A percentile compares a stretch with the other conserved stretches of the same genome.
These are phyloP conservation scores for Apamea crenata DNA, from an alignment of 2,888 invertebrate genomes.

Conservation along the genomic window DNA sequence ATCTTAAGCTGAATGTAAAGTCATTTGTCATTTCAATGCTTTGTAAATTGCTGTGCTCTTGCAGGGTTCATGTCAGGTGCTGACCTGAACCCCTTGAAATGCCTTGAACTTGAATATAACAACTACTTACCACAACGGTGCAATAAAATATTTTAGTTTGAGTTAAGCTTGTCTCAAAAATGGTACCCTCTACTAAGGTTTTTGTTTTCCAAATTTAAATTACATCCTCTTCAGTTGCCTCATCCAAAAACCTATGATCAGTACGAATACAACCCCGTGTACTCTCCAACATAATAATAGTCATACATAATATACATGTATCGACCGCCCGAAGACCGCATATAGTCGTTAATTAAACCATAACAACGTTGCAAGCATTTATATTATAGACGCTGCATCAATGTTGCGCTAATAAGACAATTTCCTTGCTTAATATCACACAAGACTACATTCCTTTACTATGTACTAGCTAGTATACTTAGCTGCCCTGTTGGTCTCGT, in stretches of 20 bases:
- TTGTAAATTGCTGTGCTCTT: too few relatives aligned
- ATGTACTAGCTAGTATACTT: background rate
- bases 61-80: too few relatives aligned
- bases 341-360: slow-evolving; percentile 64
- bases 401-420: slow-evolving; percentile 32
- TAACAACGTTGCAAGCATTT: slow-evolving; percentile 53
- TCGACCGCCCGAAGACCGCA: slow-evolving; percentile 45
- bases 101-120: too few relatives aligned
- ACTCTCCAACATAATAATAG: background rate
- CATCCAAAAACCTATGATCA: background rate
- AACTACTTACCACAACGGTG: too few relatives aligned
- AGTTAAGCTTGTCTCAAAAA: too few relatives aligned
- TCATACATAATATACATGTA: slow-evolving; percentile 31
- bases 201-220: background rate
- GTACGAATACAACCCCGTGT: slow-evolving; percentile 28
- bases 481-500: background rate
- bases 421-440: background rate
- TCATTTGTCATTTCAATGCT: too few relatives aligned
- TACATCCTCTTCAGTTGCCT: background rate
- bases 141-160: too few relatives aligned
- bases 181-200: too few relatives aligned
- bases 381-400: slow-evolving; percentile 19
- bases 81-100: too few relatives aligned
- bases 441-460: background rate
- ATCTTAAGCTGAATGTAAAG: too few relatives aligned